phyloP scores from a whole-genome alignment of 2,113 vertebrate genomes.

The Terrapene triunguis region DNA sequence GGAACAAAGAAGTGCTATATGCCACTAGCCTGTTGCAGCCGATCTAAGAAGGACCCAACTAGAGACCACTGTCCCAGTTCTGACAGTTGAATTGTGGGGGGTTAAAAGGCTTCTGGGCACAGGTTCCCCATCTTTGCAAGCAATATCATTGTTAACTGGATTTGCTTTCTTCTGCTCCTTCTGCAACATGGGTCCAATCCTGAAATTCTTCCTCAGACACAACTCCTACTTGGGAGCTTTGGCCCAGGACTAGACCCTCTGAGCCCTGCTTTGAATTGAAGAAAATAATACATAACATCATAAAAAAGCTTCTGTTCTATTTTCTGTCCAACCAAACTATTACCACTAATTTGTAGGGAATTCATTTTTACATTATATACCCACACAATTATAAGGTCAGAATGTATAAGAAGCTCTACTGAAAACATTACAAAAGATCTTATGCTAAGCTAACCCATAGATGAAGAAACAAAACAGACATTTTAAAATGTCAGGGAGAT shows the following conservation, averaged over 20 bases:
- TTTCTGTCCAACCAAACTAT: not conserved
- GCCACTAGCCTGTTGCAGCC: not conserved
- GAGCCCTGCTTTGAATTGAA: not conserved
- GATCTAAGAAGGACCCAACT: too few species aligned
- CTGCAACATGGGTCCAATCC: not conserved
- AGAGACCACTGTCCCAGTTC: not conserved
- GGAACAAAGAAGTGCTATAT: not conserved
- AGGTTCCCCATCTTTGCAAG: not conserved
- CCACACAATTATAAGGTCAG: not conserved
- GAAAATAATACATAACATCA: not conserved
- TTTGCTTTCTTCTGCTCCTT: not conserved
- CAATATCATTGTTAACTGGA: not conserved
- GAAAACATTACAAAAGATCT: not conserved
- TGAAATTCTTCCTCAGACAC: not conserved
- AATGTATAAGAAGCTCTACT: not conserved
- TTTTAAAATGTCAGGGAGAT: not conserved
- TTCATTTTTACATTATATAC: not conserved
- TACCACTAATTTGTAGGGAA: not conserved
- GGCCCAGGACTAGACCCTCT: not conserved
- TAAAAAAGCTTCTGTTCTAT: not conserved
- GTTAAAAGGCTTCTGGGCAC: not conserved
- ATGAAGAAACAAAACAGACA: not conserved
- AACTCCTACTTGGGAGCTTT: not conserved
- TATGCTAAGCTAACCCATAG: not conserved
- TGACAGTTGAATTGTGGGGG: not conserved